Base-by-base conservation (phyloP, 2,797 vertebrate genomes). In the Tarsius wallacei region DNA sequence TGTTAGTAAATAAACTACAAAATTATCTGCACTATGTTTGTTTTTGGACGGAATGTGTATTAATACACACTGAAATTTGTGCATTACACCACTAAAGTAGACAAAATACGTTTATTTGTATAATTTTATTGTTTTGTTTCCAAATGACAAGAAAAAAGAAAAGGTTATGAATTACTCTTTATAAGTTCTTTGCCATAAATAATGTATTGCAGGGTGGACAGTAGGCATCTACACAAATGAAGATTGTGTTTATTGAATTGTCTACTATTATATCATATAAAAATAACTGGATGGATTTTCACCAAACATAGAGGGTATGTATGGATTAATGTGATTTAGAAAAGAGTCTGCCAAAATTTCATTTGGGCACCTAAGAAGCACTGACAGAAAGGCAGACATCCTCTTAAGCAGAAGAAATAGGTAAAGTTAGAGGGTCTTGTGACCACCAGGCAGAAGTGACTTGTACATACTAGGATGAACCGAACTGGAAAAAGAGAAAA, bases 91-190 rank as follows among this genome's bases (percentile, higher is more conserved):
- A 7, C 73, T 80, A 66, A 87, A 96, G 68, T 68, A 70, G 57
- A 76, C 36, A 89, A 93, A 76, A 91, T 42, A 2, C 12, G 8
- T 63, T 95, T 96, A 92, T 76, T 92, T 92, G 76, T 55, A 85
- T 87, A 77, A 90, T 84, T 80, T 87, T 86, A 22, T 91, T 84
- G 33, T 66, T 96, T 90, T 87, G 14, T 87, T 91, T 87, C 22
- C 42, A 59, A 87, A 82, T 76, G 42, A 59, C 9, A 74, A 77
- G 68, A 87, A 95, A 94, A 88, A 2, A 76, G 16, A 96, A 80
- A 90, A 5, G 16, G 31, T 31, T 96, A 47, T 42, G 33, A 49
- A 53, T 88, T 42, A 17, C 19, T 9, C 3, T 31, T 77, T 64
- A 26, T 16, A 63, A 84, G 31, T 28, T n/a, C 57, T 91, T 94